These are phyloP conservation scores for Troilus luridus DNA, from an alignment of 2,888 invertebrate species.

Conservation along the genomic window DNA sequence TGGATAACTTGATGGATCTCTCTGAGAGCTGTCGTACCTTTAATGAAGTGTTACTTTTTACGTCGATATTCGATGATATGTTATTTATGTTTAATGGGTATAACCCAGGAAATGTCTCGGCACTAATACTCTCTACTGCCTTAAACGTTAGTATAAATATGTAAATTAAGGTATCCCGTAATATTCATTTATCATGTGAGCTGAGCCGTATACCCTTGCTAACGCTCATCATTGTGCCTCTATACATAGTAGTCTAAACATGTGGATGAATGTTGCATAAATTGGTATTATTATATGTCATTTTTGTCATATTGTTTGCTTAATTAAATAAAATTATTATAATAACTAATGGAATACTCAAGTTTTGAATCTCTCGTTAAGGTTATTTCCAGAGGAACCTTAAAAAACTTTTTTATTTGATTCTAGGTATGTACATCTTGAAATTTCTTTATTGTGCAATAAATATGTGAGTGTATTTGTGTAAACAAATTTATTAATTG, in stretches of 20 bases:
- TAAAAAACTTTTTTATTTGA: background rate
- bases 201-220: slow-evolving; percentile 49
- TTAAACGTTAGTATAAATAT: slow-evolving; percentile 55
- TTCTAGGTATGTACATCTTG: slow-evolving; percentile 24
- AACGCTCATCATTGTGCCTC: slow-evolving; percentile 57
- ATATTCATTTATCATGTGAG: slow-evolving; percentile 54
- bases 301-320: slow-evolving; percentile 44
- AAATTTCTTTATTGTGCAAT: slow-evolving; percentile 48
- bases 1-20: slow-evolving; percentile 51
- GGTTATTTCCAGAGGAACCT: slow-evolving; percentile 21
- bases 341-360: slow-evolving; percentile 36
- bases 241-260: slow-evolving; percentile 51
- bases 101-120: slow-evolving; percentile 52
- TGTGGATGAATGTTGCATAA: slow-evolving; percentile 55
- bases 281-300: slow-evolving; percentile 38
- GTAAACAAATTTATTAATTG: slow-evolving; percentile 50
- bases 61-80: slow-evolving; percentile 57
- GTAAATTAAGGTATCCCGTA: slow-evolving; percentile 51
- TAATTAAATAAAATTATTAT: slow-evolving; percentile 35
- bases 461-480: slow-evolving; percentile 53
- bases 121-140: slow-evolving; percentile 59
- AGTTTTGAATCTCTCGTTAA: slow-evolving; percentile 37
- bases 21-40: slow-evolving; percentile 50
- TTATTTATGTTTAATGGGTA: slow-evolving; percentile 54
- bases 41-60: slow-evolving; percentile 56